A percentile compares a stretch with the other conserved stretches of the same genome.
phyloP scores from a whole-genome alignment of 2,797 vertebrate genomes.

The Mormyrops boulengeri region DNA sequence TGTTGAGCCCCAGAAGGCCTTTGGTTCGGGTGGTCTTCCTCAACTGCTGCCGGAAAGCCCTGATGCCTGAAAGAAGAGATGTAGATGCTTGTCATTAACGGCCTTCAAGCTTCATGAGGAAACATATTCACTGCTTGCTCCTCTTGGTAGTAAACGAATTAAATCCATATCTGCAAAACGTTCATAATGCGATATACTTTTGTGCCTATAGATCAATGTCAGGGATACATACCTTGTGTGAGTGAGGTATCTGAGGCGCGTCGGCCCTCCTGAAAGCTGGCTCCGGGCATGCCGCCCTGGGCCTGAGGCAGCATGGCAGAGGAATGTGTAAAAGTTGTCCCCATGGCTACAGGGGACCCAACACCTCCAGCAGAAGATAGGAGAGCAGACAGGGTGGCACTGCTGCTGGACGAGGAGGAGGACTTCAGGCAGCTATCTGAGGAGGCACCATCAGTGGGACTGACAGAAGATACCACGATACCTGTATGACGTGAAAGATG shows the following conservation, averaged over 20 bases:
- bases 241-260: constrained; percentile 74
- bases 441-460: constrained; percentile 78
- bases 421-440: constrained; percentile 82
- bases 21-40: constrained; percentile 62
- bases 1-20: constrained; percentile 67
- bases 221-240: constrained; percentile 56
- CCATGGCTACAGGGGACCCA: constrained; percentile 54
- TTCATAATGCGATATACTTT: background rate
- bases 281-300: constrained; percentile 47
- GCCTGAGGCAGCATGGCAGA: constrained; percentile 74
- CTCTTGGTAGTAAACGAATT: background rate
- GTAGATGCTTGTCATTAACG: background rate
- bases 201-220: background rate
- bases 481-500: constrained; percentile 47
- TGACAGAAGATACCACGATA: constrained; percentile 69
- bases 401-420: constrained; percentile 67
- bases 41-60: constrained; percentile 67
- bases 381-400: constrained; percentile 49
- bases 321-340: constrained; percentile 70
- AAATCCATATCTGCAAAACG: background rate
- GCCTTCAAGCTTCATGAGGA: background rate
- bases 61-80: constrained; percentile 51
- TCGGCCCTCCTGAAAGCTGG: constrained; percentile 70
- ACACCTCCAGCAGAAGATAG: constrained; percentile 48
- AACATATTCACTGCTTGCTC: constrained; percentile 10